Percentiles rank a stretch among this genome's conserved stretches.
Conservation (phyloP, 2,797 vertebrate genomes). For the Hyperoplus immaculatus region DNA sequence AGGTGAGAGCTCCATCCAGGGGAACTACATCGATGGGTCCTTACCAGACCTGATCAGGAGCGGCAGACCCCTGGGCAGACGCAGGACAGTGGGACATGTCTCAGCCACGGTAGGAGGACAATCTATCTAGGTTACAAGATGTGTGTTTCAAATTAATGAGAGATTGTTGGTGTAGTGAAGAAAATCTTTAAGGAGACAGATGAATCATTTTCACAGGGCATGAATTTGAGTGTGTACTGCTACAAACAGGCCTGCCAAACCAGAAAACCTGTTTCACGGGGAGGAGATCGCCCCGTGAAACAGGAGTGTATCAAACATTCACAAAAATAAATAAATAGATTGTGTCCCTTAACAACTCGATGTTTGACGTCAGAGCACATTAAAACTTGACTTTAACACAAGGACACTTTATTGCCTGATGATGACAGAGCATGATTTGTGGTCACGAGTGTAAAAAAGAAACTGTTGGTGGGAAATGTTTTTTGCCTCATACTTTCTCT, state of each 20-base stretch:
- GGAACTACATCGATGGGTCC: conserved; percentile 57
- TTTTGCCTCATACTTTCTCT: neutral
- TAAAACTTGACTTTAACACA: neutral
- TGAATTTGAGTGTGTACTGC: neutral
- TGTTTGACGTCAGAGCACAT: neutral
- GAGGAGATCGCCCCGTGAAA: neutral
- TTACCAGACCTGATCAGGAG: conserved; percentile 84
- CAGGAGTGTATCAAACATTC: neutral
- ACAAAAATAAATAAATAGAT: neutral
- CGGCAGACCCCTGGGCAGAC: conserved; percentile 75
- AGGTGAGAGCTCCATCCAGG: conserved; percentile 29
- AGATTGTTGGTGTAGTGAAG: neutral
- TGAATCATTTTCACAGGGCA: neutral
- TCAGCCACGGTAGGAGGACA: conserved; percentile 78
- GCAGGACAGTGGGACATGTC: conserved; percentile 83
- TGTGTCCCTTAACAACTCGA: too few relatives aligned
- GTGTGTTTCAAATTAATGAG: neutral
- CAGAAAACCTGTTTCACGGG: conserved; percentile 43
- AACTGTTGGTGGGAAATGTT: conserved; percentile 6
- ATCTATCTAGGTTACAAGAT: neutral
- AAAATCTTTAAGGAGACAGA: neutral
- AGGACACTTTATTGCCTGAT: neutral
- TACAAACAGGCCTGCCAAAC: conserved; percentile 1
- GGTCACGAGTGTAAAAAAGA: neutral
- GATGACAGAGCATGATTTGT: conserved; percentile 31